These are phyloP conservation scores for Dryocosmus kuriphilus DNA, from an alignment of 2,888 invertebrate species.

Conservation along the genomic window DNA sequence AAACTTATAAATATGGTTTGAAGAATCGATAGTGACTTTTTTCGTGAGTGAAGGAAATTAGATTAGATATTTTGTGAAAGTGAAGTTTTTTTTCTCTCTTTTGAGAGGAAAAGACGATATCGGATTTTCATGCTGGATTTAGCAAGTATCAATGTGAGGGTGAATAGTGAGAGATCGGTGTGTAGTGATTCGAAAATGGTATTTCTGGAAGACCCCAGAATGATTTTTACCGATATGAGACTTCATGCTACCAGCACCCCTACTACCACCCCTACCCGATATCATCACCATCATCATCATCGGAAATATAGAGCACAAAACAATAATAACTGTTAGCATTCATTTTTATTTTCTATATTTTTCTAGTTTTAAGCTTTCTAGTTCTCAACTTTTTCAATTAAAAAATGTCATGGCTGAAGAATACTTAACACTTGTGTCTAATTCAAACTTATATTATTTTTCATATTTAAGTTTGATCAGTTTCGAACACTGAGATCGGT, in stretches of 20 bases:
- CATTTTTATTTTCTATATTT: not conserved
- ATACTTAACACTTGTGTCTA: not conserved
- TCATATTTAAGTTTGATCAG: too few species aligned
- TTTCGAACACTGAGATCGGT: too few species aligned
- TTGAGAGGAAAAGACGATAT: not conserved
- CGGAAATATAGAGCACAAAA: conserved; percentile 74
- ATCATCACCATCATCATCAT: conserved; percentile 63
- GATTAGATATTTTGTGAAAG: conserved; percentile 5
- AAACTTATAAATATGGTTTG: not conserved
- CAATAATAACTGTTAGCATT: conserved; percentile 75
- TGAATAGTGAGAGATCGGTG: conserved; percentile 56
- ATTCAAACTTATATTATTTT: not conserved
- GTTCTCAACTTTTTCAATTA: not conserved
- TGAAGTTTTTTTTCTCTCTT: not conserved
- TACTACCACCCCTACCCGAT: conserved; percentile 73
- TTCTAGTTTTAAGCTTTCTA: not conserved
- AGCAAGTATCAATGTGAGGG: conserved; percentile 64
- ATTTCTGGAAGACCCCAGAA: conserved; percentile 75
- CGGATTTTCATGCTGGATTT: conserved; percentile 62
- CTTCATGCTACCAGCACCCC: conserved; percentile 75
- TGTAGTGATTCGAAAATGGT: conserved; percentile 70
- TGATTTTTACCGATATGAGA: conserved; percentile 76
- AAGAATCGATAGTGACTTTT: not conserved
- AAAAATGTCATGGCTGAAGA: not conserved
- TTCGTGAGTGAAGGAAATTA: not conserved